These are phyloP conservation scores for Caenorhabditis elegans DNA, from an alignment of 1,140 invertebrate species.

Conservation along the genomic window WBcel235 BX284606.5:3980501-3981000, in stretches of 20 bases:
- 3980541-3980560: slow-evolving; percentile 3
- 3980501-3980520: slow-evolving; percentile 4
- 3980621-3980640: neutral
- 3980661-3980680: slow-evolving; percentile 28
- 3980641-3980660: slow-evolving; percentile 5
- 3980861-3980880: neutral
- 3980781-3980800: slow-evolving; percentile 6
- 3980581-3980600: neutral
- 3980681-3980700: neutral
- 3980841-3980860: slow-evolving; percentile 22
- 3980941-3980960: neutral
- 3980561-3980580: neutral
- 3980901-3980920: neutral
- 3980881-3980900: neutral
- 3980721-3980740: neutral
- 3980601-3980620: neutral
- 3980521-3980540: neutral
- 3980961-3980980: neutral
- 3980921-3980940: slow-evolving; percentile 18
- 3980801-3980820: slow-evolving; percentile 21
- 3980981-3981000: neutral
- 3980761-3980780: slow-evolving; percentile 7
- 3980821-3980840: slow-evolving; percentile 28
- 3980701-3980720: neutral
- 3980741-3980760: neutral